Conservation (phyloP, 2,797 vertebrate species). For the Acanthiza pusilla region DNA sequence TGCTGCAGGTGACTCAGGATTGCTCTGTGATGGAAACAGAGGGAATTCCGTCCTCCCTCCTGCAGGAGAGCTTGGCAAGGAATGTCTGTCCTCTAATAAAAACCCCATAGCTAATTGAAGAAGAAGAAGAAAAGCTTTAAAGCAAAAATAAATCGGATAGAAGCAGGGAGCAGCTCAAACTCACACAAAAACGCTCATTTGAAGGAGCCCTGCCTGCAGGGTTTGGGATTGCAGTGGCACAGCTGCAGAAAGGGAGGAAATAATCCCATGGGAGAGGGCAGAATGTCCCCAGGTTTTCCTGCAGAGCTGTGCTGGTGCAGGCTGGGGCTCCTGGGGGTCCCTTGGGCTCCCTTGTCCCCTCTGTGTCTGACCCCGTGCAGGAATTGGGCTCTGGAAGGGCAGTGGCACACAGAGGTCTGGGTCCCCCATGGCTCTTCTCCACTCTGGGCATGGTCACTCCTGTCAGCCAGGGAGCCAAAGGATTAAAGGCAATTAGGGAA, state of each 20-base stretch:
- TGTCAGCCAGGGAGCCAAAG: not conserved
- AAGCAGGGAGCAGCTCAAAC: not conserved
- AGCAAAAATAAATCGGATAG: not conserved
- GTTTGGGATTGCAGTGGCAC: not conserved
- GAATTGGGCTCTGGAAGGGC: not conserved
- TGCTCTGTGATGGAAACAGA: not conserved
- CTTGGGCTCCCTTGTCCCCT: not conserved
- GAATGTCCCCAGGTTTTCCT: not conserved
- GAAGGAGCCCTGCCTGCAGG: not conserved
- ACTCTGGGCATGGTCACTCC: not conserved
- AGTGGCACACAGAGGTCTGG: not conserved
- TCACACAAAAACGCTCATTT: not conserved
- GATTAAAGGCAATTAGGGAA: not conserved
- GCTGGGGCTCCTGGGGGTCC: not conserved
- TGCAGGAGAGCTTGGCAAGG: not conserved
- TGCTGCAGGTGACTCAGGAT: not conserved
- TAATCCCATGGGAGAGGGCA: not conserved
- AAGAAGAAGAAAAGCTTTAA: not conserved
- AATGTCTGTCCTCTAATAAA: not conserved
- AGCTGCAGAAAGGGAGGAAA: not conserved
- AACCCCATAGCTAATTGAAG: not conserved
- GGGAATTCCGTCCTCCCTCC: not conserved
- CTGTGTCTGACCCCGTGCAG: fast-evolving
- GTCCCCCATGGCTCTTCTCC: not conserved
- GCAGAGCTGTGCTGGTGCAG: not conserved